Base-by-base conservation (phyloP, 2,797 vertebrate genomes). In the Percopsis omiscomaycus region DNA sequence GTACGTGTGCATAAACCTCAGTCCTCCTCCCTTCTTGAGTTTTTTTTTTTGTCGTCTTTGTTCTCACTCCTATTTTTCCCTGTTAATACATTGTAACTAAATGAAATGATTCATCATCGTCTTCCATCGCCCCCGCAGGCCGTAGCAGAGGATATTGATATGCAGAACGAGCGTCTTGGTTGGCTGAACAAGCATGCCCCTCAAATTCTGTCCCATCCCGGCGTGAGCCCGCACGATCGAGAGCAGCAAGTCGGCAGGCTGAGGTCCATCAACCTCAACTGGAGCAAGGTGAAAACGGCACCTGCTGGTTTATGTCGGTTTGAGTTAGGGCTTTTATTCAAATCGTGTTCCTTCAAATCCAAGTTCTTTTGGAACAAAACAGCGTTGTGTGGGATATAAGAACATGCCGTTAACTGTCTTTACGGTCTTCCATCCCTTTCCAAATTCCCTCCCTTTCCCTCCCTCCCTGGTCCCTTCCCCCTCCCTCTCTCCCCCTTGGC, bases 181-280 rank as follows among this genome's bases (percentile, higher is more conserved):
- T 97, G 95, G 96, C 77, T 98, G 60, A 99, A 96, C 79, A 93
- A 92, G 81, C 89, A 90, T 2, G 94, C 93, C 56, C 78, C 94
- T 59, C 93, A 93, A 62, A 86, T 96, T 59, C 86, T 98, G 75
- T 85, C 93, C 74, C 92, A 86, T 85, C 89, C 92, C 66, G 92
- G 66, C 3, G 59, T 95, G 69, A 93, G 83, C 71, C 79, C 89
- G 49, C 91, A 89, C 4, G 95, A 94, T 79, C 93, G 92, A 89
- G 92, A 94, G 0, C 87, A 83, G 32, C 92, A 96, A 71, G 89
- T 94, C 0, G 66, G 86, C 74, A 94, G 86, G 69, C 86, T 98
- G 45, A 91, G 93, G 77, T 87, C 81, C 58, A 88, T 96, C 74
- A 98, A 95, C 71, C 64, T 90, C 28, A 94, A 76, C 6, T 99